phyloP scores from a whole-genome alignment of 2,888 invertebrate species.

The Aleiodes leptofemur region DNA sequence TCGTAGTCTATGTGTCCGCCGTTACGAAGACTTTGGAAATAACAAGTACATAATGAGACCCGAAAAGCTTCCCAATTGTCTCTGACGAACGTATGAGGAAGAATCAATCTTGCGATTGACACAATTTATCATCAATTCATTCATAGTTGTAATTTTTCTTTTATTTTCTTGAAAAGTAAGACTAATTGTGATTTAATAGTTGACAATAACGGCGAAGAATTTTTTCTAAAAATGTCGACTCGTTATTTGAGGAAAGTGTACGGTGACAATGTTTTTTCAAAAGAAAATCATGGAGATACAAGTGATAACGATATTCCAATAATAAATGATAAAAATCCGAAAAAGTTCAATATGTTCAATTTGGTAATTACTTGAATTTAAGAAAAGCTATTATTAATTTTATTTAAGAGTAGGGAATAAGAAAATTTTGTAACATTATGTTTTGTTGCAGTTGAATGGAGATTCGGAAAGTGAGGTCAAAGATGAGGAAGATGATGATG shows the following conservation, averaged over 20 bases:
- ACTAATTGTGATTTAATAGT: background rate
- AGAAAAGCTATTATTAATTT: background rate
- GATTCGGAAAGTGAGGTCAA: slow-evolving; percentile 84
- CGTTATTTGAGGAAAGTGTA: slow-evolving; percentile 82
- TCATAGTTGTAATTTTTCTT: too few relatives aligned
- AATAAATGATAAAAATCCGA: slow-evolving; percentile 77
- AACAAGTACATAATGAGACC: too few relatives aligned
- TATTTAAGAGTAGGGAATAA: background rate
- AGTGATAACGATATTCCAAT: slow-evolving; percentile 77
- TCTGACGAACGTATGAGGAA: too few relatives aligned
- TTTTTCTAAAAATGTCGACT: slow-evolving; percentile 78
- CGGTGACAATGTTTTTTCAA: slow-evolving; percentile 78
- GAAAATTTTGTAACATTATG: background rate
- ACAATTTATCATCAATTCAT: too few relatives aligned
- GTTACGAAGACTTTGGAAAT: too few relatives aligned
- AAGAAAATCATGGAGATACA: slow-evolving; percentile 77
- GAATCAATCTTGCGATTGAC: too few relatives aligned
- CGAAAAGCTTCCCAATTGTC: too few relatives aligned
- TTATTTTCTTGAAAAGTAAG: too few relatives aligned
- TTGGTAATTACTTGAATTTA: slow-evolving; percentile 77
- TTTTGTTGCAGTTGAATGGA: slow-evolving; percentile 78
- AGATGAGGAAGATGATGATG: slow-evolving; percentile 79
- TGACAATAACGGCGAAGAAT: background rate
- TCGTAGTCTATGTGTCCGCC: too few relatives aligned
- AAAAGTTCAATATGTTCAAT: slow-evolving; percentile 82